Evolutionary conservation across 2,113 vertebrate genomes (phyloP).

Genomic region (Myrmecobius fasciatus): DNA sequence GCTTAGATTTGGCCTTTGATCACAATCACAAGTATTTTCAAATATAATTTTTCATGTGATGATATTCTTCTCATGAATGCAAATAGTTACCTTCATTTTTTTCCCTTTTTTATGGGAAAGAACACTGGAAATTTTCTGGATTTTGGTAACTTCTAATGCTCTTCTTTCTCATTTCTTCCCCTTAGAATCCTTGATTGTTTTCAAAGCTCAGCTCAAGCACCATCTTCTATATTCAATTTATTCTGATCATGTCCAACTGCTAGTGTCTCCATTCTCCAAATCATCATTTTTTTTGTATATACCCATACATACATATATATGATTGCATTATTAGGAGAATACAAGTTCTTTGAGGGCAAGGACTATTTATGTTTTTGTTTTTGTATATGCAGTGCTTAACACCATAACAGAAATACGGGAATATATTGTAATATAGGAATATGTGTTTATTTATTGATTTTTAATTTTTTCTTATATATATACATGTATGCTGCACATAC

Average conservation of each 20-base stretch:
- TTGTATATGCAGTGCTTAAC: neutral
- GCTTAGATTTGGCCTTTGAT: constrained; percentile 78
- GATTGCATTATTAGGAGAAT: neutral
- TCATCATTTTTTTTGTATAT: neutral
- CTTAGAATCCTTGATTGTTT: constrained; percentile 40
- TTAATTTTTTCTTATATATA: neutral
- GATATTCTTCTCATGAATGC: constrained; percentile 69
- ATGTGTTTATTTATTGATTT: neutral
- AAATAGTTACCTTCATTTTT: constrained; percentile 62
- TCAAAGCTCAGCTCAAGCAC: constrained; percentile 10
- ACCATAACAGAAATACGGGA: neutral
- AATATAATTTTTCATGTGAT: constrained; percentile 62
- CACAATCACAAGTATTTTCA: constrained; percentile 67
- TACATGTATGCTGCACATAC: rapidly evolving
- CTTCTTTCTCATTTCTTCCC: constrained; percentile 55
- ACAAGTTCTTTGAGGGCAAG: neutral
- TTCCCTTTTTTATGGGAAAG: constrained; percentile 60
- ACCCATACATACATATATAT: neutral
- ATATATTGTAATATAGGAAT: too few species aligned
- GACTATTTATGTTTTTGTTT: neutral
- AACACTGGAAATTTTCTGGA: constrained; percentile 42
- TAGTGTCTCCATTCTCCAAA: neutral
- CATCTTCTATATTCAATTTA: neutral
- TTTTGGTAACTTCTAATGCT: constrained; percentile 1
- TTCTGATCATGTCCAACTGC: rapidly evolving